A percentile compares a stretch with the other conserved stretches of the same genome.
These are phyloP conservation scores for Polietes domitor DNA, from an alignment of 2,888 invertebrate species.

Conservation along the genomic window DNA sequence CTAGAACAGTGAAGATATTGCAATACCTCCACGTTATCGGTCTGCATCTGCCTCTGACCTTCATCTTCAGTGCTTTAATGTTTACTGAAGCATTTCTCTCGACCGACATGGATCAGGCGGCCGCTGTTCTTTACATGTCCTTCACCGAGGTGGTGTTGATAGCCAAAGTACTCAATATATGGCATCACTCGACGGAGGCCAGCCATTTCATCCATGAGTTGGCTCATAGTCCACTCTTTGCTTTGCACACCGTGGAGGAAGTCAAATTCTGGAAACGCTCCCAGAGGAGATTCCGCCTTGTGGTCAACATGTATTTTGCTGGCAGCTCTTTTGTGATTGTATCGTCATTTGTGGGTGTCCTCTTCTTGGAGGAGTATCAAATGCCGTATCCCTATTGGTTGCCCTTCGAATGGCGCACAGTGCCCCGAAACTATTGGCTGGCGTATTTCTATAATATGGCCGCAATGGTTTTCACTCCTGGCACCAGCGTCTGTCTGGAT, in stretches of 20 bases:
- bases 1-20: neutral
- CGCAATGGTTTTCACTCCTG: slow-evolving; percentile 70
- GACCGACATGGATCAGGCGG: slow-evolving; percentile 71
- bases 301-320: slow-evolving; percentile 66
- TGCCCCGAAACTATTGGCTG: slow-evolving; percentile 66
- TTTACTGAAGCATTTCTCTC: slow-evolving; percentile 71
- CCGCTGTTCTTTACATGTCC: slow-evolving; percentile 74
- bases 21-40: slow-evolving; percentile 17
- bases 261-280: slow-evolving; percentile 68
- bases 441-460: slow-evolving; percentile 72
- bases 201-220: slow-evolving; percentile 69
- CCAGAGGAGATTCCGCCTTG: slow-evolving; percentile 68
- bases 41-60: slow-evolving; percentile 71
- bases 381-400: slow-evolving; percentile 75
- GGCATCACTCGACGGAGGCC: slow-evolving; percentile 66
- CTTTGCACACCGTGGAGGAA: slow-evolving; percentile 65
- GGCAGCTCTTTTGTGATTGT: slow-evolving; percentile 66
- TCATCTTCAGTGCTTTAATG: slow-evolving; percentile 72
- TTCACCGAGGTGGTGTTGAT: slow-evolving; percentile 72
- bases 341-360: slow-evolving; percentile 61
- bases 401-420: slow-evolving; percentile 74
- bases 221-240: slow-evolving; percentile 47
- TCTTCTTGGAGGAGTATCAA: slow-evolving; percentile 55
- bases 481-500: slow-evolving; percentile 72
- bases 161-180: slow-evolving; percentile 74